phyloP scores from a whole-genome alignment of 2,797 vertebrate genomes.

The Phalanger gymnotis region DNA sequence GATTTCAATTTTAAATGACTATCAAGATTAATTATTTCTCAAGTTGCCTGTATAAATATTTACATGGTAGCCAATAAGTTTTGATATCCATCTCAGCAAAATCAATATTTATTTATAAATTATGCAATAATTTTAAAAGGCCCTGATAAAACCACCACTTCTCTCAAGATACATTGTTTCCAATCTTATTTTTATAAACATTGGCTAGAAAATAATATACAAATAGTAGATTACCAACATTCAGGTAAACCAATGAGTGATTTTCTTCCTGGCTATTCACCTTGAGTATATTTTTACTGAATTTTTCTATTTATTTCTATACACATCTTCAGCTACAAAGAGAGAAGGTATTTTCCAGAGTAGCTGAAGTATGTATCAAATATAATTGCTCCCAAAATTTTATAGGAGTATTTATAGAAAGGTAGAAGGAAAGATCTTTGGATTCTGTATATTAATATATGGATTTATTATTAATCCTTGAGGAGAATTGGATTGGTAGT shows the following conservation, averaged over 20 bases:
- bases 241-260: not conserved
- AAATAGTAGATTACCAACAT: not conserved
- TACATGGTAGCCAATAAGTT: not conserved
- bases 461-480: too few relatives aligned
- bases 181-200: not conserved
- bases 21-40: constrained; percentile 57
- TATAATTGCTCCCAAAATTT: not conserved
- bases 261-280: not conserved
- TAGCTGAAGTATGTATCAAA: too few relatives aligned
- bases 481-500: too few relatives aligned
- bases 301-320: too few relatives aligned
- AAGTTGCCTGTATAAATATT: constrained; percentile 12
- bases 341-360: too few relatives aligned
- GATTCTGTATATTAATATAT: too few relatives aligned
- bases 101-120: constrained; percentile 17
- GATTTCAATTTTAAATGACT: constrained; percentile 45
- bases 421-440: too few relatives aligned
- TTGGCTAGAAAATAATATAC: not conserved
- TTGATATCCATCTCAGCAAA: constrained; percentile 49
- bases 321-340: too few relatives aligned
- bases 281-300: not conserved
- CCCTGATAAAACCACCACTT: not conserved
- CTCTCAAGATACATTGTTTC: not conserved
- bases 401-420: too few relatives aligned
- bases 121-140: constrained; percentile 41